These are phyloP conservation scores for Sus cebifrons DNA, from an alignment of 2,797 vertebrate species.

Conservation along the genomic window DNA sequence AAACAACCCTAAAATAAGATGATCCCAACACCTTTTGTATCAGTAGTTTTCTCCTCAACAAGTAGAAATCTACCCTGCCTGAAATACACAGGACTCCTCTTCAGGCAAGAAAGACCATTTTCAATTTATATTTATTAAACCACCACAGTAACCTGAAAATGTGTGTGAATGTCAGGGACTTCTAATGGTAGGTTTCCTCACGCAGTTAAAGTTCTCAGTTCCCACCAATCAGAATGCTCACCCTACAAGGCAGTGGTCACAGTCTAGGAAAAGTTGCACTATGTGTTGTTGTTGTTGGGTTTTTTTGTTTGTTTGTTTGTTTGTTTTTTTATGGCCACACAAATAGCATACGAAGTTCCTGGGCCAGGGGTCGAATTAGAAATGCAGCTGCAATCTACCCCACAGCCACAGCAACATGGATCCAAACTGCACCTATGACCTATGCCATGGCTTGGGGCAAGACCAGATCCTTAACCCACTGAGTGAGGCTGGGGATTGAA, in stretches of 20 bases:
- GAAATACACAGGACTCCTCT: not conserved
- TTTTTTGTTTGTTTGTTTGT: no score
- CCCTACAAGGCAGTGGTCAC: not conserved
- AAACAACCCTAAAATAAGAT: slow-evolving; percentile 68
- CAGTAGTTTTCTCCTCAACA: not conserved
- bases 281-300: not conserved
- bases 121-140: slow-evolving; percentile 28
- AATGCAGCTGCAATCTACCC: no score
- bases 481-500: no score
- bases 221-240: not conserved
- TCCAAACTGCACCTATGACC: no score
- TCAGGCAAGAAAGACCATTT: not conserved
- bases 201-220: not conserved
- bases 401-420: no score
- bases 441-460: no score
- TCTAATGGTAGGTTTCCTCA: not conserved
- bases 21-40: not conserved
- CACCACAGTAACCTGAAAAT: slow-evolving; percentile 13
- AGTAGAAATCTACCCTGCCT: not conserved
- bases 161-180: not conserved
- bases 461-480: no score
- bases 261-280: not conserved
- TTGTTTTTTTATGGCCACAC: no score
- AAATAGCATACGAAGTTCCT: no score
- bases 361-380: no score